Evolutionary conservation across 2,888 invertebrate genomes (phyloP), one percentile per base, ranked within the genome.

Genomic region (Limnephilus rhombicus): DNA sequence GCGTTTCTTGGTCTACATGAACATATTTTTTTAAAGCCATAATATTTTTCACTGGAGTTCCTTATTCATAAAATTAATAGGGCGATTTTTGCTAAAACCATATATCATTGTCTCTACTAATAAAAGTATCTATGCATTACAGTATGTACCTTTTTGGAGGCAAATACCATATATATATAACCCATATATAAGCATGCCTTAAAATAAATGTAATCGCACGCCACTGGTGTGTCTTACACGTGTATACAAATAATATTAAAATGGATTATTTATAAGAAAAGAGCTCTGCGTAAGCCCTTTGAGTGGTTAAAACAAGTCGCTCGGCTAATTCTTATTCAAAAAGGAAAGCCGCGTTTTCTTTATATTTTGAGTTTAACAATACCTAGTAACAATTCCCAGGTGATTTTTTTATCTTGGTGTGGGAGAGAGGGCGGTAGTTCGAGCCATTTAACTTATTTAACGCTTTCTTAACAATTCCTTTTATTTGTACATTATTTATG

Each of bases 381-480:
- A 68, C 2, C 1, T 31, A 31, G 68, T 68, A 68, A 68, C 68
- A 68, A 68, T 24, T 24, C 24, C 1, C 24, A 24, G 24, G n/a
- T 24, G 24, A 9, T 68, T 53, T 68, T 68, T 68, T 68, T 68
- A 68, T 68, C n/a, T 29, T 41, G 37, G 41, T 29, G 34, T 31
- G 13, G 53, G 53, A 37, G 53, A 37, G 88, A 37, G 13, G 53
- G 88, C 24, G 88, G 88, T 34, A 37, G 80, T 80, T 89, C 88
- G 88, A 80, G 80, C 80, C 68, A 89, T 89, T 89, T 80, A 34
- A 89, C 80, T 89, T 89, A 68, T 89, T 89, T 80, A 89, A 68
- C 88, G 88, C 88, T 80, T 37, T 89, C 80, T 89, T 89, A 89
- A 89, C 80, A 80, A 89, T 89, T 80, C 88, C 80, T 89, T 88